These are phyloP conservation scores for Aurelia sp. DNA, from an alignment of 30 jellyfish, hydroid and myxozoan species.

Conservation along the genomic window DNA sequence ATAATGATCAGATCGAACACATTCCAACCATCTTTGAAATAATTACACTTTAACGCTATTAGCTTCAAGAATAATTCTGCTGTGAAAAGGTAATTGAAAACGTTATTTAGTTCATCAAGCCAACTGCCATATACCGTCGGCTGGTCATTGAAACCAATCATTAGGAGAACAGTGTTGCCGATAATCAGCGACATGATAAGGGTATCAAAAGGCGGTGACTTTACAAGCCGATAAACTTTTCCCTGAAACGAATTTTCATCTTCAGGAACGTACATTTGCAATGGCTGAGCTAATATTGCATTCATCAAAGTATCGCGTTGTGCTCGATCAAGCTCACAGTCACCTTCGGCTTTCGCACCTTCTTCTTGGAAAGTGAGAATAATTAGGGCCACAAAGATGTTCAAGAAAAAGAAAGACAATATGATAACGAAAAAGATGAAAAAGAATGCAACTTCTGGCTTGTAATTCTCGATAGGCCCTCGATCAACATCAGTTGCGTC, in stretches of 20 bases:
- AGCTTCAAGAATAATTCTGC: slow-evolving; percentile 71
- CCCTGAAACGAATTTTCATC: slow-evolving; percentile 75
- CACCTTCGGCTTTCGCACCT: slow-evolving; percentile 81
- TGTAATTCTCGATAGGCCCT: slow-evolving; percentile 71
- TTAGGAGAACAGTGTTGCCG: slow-evolving; percentile 62
- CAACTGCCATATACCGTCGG: slow-evolving; percentile 69
- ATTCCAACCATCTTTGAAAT: slow-evolving; percentile 88
- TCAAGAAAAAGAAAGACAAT: slow-evolving; percentile 82
- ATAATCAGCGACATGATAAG: slow-evolving; percentile 66
- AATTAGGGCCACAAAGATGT: slow-evolving; percentile 82
- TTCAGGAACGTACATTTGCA: slow-evolving; percentile 84
- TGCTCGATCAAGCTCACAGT: slow-evolving; percentile 80
- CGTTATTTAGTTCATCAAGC: slow-evolving; percentile 51
- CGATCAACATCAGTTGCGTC: slow-evolving; percentile 62
- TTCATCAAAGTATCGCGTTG: slow-evolving; percentile 78
- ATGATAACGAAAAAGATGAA: slow-evolving; percentile 77
- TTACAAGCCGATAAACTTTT: slow-evolving; percentile 77
- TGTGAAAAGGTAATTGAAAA: slow-evolving; percentile 71
- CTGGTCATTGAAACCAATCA: slow-evolving; percentile 75
- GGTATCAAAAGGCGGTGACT: slow-evolving; percentile 70
- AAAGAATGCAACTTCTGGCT: slow-evolving; percentile 71
- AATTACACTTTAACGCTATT: slow-evolving; percentile 79
- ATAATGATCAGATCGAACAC: slow-evolving; percentile 76
- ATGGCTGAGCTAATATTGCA: slow-evolving; percentile 82
- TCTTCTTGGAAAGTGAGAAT: slow-evolving; percentile 84